Conservation (phyloP, 2,888 invertebrate genomes). For the Chironomus tentans region DNA sequence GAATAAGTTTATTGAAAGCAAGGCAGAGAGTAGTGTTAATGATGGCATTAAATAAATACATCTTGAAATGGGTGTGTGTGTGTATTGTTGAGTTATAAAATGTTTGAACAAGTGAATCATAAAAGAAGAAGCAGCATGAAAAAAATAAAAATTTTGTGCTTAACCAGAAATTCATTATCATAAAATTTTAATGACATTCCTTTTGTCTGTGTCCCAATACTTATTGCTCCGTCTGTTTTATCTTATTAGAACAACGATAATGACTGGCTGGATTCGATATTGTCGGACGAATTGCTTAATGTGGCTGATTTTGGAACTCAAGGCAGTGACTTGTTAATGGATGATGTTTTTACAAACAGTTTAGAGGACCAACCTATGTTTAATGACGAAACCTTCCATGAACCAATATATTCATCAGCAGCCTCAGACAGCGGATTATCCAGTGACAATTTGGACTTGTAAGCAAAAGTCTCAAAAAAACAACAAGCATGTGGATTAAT, state of each 20-base stretch:
- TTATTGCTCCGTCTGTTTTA: not conserved
- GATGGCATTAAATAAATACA: not conserved
- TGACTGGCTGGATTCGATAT: slow-evolving; percentile 53
- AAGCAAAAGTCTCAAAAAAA: slow-evolving; percentile 37
- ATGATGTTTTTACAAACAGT: not conserved
- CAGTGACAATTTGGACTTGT: slow-evolving; percentile 52
- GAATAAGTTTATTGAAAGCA: too few species aligned
- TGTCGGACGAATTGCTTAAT: slow-evolving; percentile 43
- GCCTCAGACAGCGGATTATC: slow-evolving; percentile 64
- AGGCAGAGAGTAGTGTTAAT: not conserved
- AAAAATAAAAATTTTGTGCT: not conserved
- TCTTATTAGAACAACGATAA: slow-evolving; percentile 29
- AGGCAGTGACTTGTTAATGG: not conserved
- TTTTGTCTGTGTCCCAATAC: too few species aligned
- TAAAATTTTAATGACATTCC: not conserved
- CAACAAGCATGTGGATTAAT: slow-evolving; percentile 20
- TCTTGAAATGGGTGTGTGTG: not conserved
- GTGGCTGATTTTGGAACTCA: slow-evolving; percentile 1
- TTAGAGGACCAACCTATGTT: not conserved
- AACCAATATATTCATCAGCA: slow-evolving; percentile 31
- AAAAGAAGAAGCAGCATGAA: too few species aligned
- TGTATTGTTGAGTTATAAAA: not conserved
- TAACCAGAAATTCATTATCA: not conserved
- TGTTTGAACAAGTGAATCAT: too few species aligned
- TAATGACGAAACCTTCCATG: not conserved